These are phyloP conservation scores for Crypturellus tataupa DNA, from an alignment of 2,797 vertebrate species.

Conservation along the genomic window DNA sequence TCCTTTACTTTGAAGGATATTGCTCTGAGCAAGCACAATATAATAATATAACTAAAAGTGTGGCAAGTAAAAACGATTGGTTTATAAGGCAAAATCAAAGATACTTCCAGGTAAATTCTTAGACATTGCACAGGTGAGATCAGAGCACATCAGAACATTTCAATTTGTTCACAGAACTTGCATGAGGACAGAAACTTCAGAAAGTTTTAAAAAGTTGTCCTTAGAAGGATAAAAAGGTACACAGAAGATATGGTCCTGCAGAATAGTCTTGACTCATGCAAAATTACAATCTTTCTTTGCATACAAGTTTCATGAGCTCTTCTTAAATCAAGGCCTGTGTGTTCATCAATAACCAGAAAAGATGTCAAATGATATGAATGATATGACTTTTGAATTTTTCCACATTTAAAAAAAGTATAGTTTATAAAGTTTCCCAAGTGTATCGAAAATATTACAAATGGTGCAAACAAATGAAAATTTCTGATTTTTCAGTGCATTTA, in stretches of 20 bases:
- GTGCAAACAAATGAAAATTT: not conserved
- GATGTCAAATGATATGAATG: not conserved
- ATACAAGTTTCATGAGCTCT: not conserved
- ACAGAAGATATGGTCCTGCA: not conserved
- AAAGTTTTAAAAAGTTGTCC: not conserved
- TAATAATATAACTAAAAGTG: not conserved
- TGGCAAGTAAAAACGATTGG: not conserved
- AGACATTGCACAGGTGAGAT: not conserved
- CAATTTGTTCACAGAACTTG: not conserved
- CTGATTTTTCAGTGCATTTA: not conserved
- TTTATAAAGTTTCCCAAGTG: not conserved
- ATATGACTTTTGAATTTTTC: not conserved
- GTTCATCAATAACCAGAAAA: not conserved
- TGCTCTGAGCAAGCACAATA: not conserved
- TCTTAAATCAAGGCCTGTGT: not conserved
- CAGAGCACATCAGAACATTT: not conserved
- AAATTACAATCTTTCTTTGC: not conserved
- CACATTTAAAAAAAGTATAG: not conserved
- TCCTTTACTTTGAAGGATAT: not conserved
- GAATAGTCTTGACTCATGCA: not conserved
- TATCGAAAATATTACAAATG: not conserved
- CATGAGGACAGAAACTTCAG: not conserved
- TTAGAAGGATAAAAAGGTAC: not conserved
- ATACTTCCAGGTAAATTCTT: not conserved
- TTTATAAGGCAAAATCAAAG: not conserved